Percentiles rank a stretch among this genome's conserved stretches.
Conservation (phyloP, 2,888 invertebrate species). For the Crepidodera aurea region DNA sequence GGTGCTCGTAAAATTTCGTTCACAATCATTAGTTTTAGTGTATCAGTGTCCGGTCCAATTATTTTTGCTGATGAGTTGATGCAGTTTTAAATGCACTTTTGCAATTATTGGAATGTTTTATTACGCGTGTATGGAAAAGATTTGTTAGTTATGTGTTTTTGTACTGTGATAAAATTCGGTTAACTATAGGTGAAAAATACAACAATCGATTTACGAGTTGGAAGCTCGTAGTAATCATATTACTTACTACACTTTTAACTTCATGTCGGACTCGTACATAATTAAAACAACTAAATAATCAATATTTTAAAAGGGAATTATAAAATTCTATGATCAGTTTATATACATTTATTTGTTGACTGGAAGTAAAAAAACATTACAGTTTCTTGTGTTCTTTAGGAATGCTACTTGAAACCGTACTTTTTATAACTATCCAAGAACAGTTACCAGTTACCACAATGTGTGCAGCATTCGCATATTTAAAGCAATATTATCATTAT, state of each 20-base stretch:
- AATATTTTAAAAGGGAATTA: no score
- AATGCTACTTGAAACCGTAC: no score
- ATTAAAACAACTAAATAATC: no score
- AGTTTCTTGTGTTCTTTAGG: no score
- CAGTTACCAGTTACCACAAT: no score
- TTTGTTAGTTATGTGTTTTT: neutral
- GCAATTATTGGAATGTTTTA: slow-evolving; percentile 1
- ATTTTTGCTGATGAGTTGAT: slow-evolving; percentile 15
- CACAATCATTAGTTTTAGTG: slow-evolving; percentile 5
- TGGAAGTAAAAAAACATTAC: no score
- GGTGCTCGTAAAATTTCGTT: neutral
- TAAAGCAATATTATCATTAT: neutral
- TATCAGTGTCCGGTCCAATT: slow-evolving; percentile 8
- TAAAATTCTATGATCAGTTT: no score
- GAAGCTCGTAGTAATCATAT: no score
- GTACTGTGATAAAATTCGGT: neutral
- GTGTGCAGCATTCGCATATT: neutral
- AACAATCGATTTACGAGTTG: neutral
- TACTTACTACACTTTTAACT: no score
- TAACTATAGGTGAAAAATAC: neutral
- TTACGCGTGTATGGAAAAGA: neutral
- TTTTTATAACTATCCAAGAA: no score
- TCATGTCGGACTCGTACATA: no score
- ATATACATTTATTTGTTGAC: no score
- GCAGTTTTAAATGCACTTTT: neutral